A percentile compares a stretch with the other conserved stretches of the same genome.
Conservation (phyloP, 1,140 invertebrate genomes). For the Ostrea edulis region DNA sequence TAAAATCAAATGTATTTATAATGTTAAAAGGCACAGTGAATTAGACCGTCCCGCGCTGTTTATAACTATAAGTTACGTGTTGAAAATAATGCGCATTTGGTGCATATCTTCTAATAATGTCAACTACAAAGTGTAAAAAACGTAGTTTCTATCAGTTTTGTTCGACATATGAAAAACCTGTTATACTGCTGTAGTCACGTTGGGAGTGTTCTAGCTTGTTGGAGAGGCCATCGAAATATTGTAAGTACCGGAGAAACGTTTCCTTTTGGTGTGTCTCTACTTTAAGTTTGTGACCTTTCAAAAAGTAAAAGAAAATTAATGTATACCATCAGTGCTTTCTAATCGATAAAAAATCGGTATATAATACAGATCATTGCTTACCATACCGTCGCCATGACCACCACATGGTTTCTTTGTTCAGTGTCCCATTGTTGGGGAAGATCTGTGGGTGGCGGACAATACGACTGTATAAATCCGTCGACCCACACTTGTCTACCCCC, state of each 20-base stretch:
- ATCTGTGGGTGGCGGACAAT: conserved; percentile 66
- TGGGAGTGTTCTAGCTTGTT: not conserved
- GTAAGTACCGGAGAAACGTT: not conserved
- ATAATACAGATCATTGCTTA: conserved; percentile 37
- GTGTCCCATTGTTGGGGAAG: conserved; percentile 57
- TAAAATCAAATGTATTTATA: too few relatives aligned
- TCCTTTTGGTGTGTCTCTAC: conserved; percentile 8
- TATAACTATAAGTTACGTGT: too few relatives aligned
- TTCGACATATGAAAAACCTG: not conserved
- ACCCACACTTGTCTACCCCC: conserved; percentile 71
- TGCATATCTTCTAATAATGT: too few relatives aligned
- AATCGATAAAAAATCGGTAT: too few relatives aligned
- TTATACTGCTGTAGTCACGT: not conserved
- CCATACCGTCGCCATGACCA: conserved; percentile 73
- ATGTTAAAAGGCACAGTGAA: too few relatives aligned
- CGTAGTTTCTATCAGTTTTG: too few relatives aligned
- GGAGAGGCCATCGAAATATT: conserved; percentile 3
- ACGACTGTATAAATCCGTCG: conserved; percentile 69
- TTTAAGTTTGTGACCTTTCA: not conserved
- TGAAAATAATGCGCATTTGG: too few relatives aligned
- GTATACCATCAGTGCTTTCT: not conserved
- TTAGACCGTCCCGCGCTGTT: too few relatives aligned
- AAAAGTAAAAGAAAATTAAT: not conserved
- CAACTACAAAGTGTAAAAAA: too few relatives aligned
- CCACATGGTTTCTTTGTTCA: conserved; percentile 71